phyloP scores from a whole-genome alignment of 2,797 vertebrate genomes.

The Platyrinchus mystaceus region DNA sequence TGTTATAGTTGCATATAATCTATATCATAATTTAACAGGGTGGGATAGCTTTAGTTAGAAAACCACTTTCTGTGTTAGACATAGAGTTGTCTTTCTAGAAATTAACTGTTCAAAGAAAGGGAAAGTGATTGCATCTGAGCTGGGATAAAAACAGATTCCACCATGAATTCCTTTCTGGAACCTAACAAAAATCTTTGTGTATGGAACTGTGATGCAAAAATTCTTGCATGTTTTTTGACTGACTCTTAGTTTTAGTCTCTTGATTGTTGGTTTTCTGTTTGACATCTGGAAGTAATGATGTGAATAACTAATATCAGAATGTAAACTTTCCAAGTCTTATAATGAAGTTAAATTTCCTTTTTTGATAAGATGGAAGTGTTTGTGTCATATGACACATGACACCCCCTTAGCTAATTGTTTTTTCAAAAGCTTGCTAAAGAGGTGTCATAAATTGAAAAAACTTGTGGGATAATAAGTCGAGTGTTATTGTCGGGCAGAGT shows the following conservation, averaged over 20 bases:
- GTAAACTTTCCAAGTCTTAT: conserved; percentile 15
- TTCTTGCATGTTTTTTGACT: neutral
- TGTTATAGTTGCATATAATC: conserved; percentile 9
- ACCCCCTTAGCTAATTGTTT: neutral
- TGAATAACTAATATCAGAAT: conserved; percentile 34
- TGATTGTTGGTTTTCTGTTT: conserved; percentile 2
- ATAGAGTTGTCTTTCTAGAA: conserved; percentile 26
- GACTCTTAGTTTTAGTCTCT: neutral
- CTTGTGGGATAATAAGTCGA: neutral
- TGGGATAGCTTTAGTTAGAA: conserved; percentile 3
- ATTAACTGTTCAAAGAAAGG: neutral
- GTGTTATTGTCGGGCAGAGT: neutral
- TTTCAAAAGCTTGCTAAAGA: neutral
- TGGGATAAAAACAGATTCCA: neutral
- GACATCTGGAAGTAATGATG: conserved; percentile 33
- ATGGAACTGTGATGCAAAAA: neutral
- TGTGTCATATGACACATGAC: neutral
- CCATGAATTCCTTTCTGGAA: neutral
- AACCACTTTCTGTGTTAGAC: conserved; percentile 7
- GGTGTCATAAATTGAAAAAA: neutral
- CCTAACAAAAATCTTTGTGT: neutral
- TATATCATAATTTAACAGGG: neutral
- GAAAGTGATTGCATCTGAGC: neutral
- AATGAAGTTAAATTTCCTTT: neutral
- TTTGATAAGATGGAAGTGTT: neutral